Evolutionary conservation across 2,888 invertebrate species (phyloP).

Genomic region (Agrochola litura): DNA sequence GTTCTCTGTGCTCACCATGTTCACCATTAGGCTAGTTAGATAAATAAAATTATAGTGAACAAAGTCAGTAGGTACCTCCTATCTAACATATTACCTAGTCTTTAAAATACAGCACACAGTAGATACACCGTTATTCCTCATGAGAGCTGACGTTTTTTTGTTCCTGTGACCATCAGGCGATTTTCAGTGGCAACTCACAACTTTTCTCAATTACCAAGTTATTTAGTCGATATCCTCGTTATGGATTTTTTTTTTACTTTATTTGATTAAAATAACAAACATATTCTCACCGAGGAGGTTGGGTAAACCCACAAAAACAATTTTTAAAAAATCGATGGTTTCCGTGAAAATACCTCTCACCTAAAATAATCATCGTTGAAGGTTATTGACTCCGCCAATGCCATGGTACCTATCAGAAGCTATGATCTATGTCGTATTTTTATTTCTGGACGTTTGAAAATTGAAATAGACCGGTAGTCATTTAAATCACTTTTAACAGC

Average conservation of each 20-base stretch:
- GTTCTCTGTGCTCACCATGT: not conserved
- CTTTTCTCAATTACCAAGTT: not conserved
- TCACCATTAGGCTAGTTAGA: not conserved
- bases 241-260: not conserved
- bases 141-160: not conserved
- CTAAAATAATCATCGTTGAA: constrained; percentile 10
- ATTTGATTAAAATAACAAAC: not conserved
- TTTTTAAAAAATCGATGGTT: not conserved
- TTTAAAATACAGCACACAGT: not conserved
- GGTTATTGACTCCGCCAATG: constrained; percentile 15
- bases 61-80: not conserved
- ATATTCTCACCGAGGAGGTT: not conserved
- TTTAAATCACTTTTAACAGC: not conserved
- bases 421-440: not conserved
- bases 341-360: not conserved
- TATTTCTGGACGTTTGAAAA: not conserved
- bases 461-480: not conserved
- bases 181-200: not conserved
- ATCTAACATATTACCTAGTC: not conserved
- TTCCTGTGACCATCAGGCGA: not conserved
- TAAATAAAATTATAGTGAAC: not conserved
- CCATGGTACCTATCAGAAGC: not conserved
- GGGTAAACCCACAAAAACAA: not conserved
- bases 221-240: not conserved
- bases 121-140: not conserved